Evolutionary conservation across 1,140 invertebrate species (phyloP).

Genomic region (Nebria ingens): DNA sequence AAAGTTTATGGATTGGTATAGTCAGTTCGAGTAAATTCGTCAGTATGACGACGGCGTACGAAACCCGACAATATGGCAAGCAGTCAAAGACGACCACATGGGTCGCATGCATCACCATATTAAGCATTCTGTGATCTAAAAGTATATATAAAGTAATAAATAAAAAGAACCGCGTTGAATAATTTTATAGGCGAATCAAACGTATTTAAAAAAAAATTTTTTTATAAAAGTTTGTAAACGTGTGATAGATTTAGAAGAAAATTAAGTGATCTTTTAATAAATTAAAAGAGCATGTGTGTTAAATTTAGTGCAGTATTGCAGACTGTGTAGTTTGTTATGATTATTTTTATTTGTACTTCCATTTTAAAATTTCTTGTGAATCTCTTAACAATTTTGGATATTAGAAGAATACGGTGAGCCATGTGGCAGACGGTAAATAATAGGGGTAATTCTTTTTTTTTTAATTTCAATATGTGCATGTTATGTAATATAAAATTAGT

Average conservation of each 20-base stretch:
- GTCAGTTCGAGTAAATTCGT: slow-evolving; percentile 15
- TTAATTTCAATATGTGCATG: background rate
- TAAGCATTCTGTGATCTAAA: slow-evolving; percentile 1
- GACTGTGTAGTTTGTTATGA: background rate
- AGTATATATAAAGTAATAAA: too few species aligned
- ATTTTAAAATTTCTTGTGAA: background rate
- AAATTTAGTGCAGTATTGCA: background rate
- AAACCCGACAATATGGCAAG: slow-evolving; percentile 27
- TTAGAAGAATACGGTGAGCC: slow-evolving; percentile 8
- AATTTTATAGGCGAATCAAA: too few species aligned
- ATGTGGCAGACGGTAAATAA: slow-evolving; percentile 18
- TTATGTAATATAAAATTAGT: background rate
- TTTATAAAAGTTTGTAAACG: too few species aligned
- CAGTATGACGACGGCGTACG: slow-evolving; percentile 15
- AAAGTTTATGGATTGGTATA: background rate
- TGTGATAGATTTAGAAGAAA: background rate
- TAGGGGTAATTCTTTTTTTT: slow-evolving; percentile 18
- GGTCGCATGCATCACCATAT: slow-evolving; percentile 30
- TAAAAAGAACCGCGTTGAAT: too few species aligned
- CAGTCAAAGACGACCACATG: slow-evolving; percentile 33
- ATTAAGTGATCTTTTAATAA: background rate
- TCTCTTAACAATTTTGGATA: background rate
- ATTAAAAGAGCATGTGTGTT: background rate
- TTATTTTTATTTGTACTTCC: background rate
- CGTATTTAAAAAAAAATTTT: background rate